Conservation (phyloP, 2,113 vertebrate genomes). For the Macaca mulatta region DNA sequence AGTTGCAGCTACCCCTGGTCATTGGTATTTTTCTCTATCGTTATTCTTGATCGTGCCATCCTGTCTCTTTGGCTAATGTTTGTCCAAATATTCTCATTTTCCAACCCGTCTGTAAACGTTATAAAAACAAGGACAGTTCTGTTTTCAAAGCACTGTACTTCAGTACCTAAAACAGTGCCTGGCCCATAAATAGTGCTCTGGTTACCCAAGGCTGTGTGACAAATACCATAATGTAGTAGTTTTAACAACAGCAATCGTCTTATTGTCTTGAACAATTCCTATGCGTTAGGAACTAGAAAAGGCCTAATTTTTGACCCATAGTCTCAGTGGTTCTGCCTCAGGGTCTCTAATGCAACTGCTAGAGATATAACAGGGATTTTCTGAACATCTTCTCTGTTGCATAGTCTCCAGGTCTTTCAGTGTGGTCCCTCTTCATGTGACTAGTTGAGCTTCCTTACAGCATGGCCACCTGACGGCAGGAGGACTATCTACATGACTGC, state of each 20-base stretch:
- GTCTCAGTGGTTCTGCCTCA: not conserved
- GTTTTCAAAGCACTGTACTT: not conserved
- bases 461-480: not conserved
- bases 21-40: not conserved
- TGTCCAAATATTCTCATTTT: not conserved
- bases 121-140: not conserved
- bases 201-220: not conserved
- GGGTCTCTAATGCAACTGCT: not conserved
- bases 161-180: not conserved
- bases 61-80: not conserved
- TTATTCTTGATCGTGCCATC: not conserved
- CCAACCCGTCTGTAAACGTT: not conserved
- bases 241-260: not conserved
- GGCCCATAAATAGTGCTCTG: not conserved
- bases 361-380: not conserved
- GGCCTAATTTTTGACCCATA: not conserved
- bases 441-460: not conserved
- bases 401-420: rapidly evolving
- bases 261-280: not conserved
- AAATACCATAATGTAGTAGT: not conserved
- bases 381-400: not conserved
- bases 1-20: not conserved
- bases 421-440: not conserved
- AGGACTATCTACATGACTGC: rapidly evolving
- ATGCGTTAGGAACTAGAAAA: not conserved